These are phyloP conservation scores for Carcharodon carcharias DNA, from an alignment of 2,797 vertebrate genomes.

Conservation along the genomic window DNA sequence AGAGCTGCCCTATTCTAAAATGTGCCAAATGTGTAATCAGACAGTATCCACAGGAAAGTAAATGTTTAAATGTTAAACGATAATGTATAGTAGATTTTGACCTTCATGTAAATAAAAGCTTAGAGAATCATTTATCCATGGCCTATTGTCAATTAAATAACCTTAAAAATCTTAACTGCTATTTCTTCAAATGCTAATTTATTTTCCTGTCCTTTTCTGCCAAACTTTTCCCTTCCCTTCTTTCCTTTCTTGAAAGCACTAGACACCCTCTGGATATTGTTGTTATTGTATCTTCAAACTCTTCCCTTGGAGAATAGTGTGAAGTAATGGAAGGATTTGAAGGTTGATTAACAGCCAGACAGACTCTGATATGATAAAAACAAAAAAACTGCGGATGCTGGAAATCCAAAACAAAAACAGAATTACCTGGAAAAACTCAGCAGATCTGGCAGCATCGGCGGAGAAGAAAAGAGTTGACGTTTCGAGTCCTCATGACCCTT, in stretches of 20 bases:
- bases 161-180: neutral
- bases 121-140: neutral
- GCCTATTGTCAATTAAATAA: neutral
- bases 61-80: constrained; percentile 4
- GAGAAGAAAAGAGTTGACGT: too few species aligned
- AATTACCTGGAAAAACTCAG: too few species aligned
- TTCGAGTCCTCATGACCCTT: too few species aligned
- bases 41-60: constrained; percentile 24
- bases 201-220: neutral
- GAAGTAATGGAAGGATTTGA: neutral
- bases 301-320: neutral
- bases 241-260: neutral
- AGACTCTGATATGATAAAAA: neutral
- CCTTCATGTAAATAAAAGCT: neutral
- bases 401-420: too few species aligned
- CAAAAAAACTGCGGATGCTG: too few species aligned
- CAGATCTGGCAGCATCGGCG: too few species aligned
- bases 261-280: neutral
- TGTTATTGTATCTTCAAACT: constrained; percentile 8
- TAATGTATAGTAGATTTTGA: neutral
- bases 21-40: constrained; percentile 5
- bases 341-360: neutral
- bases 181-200: neutral
- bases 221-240: neutral
- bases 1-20: neutral